A percentile compares a stretch with the other conserved stretches of the same genome.
Evolutionary conservation across 2,888 invertebrate genomes (phyloP).

Genomic region (Apamea sordens): DNA sequence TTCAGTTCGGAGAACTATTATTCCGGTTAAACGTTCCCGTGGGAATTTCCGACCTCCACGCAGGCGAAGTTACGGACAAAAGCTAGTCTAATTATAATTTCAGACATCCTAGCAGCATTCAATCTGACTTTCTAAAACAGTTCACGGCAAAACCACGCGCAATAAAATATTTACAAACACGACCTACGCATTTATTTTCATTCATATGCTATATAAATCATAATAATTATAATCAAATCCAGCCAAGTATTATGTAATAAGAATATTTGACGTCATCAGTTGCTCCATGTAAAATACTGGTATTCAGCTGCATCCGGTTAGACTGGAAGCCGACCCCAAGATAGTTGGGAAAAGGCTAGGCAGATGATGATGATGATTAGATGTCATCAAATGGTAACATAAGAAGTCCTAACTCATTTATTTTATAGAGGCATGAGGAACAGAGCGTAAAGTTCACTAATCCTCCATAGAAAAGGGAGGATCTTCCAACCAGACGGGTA

Average conservation of each 20-base stretch:
- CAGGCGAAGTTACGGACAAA: too few relatives aligned
- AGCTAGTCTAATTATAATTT: too few relatives aligned
- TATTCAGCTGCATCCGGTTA: too few relatives aligned
- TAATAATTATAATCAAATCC: not conserved
- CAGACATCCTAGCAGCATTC: too few relatives aligned
- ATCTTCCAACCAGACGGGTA: not conserved
- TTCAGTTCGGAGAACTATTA: too few relatives aligned
- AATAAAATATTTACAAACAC: slow-evolving; percentile 42
- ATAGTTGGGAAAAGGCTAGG: too few relatives aligned
- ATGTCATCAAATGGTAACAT: slow-evolving; percentile 27
- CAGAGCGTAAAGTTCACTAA: not conserved
- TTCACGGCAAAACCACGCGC: not conserved
- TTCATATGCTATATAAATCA: slow-evolving; percentile 14
- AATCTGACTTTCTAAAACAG: not conserved
- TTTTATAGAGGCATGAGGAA: not conserved
- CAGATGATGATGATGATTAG: not conserved
- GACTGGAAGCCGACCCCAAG: too few relatives aligned
- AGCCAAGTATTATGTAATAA: slow-evolving; percentile 27
- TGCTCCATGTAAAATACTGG: too few relatives aligned
- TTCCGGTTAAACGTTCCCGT: too few relatives aligned
- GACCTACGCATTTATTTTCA: slow-evolving; percentile 26
- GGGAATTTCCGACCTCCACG: too few relatives aligned
- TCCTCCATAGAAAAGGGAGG: not conserved
- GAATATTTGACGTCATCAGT: slow-evolving; percentile 29
- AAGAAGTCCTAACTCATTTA: not conserved